Percentiles rank a stretch among this genome's conserved stretches.
These are phyloP conservation scores for Stichopus chloronotus DNA, from an alignment of 35 echinoderm and acorn worm genomes.

Conservation along the genomic window DNA sequence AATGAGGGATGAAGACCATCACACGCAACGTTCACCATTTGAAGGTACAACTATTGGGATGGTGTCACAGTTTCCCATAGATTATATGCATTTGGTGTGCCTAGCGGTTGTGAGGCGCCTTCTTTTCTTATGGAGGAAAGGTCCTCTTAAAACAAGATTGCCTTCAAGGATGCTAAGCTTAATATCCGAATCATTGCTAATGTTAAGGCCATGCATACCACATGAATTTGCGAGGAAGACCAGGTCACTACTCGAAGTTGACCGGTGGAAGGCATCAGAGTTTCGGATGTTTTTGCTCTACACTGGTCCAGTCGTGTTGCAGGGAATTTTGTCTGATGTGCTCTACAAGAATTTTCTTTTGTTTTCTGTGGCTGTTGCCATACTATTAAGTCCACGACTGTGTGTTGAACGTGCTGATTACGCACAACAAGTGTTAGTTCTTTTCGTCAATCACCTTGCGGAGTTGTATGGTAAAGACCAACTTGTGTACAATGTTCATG, in stretches of 20 bases:
- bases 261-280: slow-evolving; percentile 81
- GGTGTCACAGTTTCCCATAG: not conserved
- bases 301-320: slow-evolving; percentile 62
- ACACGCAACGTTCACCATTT: slow-evolving; percentile 28
- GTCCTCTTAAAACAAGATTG: slow-evolving; percentile 24
- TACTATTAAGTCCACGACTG: not conserved
- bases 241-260: slow-evolving; percentile 50
- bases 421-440: not conserved
- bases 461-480: slow-evolving; percentile 38
- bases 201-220: not conserved
- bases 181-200: slow-evolving; percentile 8
- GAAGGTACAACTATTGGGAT: not conserved
- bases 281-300: slow-evolving; percentile 72
- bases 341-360: slow-evolving; percentile 27
- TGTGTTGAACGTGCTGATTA: not conserved
- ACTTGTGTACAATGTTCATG: slow-evolving; percentile 69
- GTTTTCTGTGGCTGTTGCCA: not conserved
- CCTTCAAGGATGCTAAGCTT: not conserved
- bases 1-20: slow-evolving; percentile 45
- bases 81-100: not conserved
- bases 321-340: slow-evolving; percentile 25
- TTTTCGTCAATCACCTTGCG: slow-evolving; percentile 53
- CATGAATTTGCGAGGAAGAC: slow-evolving; percentile 70
- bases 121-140: slow-evolving; percentile 59
- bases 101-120: not conserved